A percentile compares a stretch with the other conserved stretches of the same genome.
These are phyloP conservation scores for Stenichneumon culpator DNA, from an alignment of 2,888 invertebrate genomes.

Conservation along the genomic window DNA sequence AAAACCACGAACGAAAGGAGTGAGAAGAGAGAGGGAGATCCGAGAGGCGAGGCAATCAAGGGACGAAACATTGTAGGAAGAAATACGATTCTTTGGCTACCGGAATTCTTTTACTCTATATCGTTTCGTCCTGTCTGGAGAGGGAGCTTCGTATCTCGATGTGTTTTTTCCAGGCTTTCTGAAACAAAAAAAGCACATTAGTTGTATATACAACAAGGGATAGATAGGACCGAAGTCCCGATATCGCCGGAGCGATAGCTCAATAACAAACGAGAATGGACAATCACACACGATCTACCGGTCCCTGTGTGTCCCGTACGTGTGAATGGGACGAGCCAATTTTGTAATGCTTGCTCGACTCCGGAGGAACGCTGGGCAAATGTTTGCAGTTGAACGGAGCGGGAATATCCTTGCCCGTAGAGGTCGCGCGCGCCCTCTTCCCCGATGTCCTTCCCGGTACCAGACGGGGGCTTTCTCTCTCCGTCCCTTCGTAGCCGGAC, in stretches of 20 bases:
- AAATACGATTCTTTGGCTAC: constrained; percentile 32
- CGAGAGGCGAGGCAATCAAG: constrained; percentile 47
- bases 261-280: constrained; percentile 39
- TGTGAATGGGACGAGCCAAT: constrained; percentile 61
- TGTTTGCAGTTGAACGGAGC: constrained; percentile 52
- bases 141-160: constrained; percentile 8
- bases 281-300: constrained; percentile 25
- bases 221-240: constrained; percentile 7
- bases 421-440: background rate
- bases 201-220: background rate
- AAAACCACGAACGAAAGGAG: constrained; percentile 75
- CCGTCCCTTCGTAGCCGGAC: constrained; percentile 13
- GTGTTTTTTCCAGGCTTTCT: constrained; percentile 2
- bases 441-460: constrained; percentile 32
- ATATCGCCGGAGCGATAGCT: constrained; percentile 10
- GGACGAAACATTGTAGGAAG: constrained; percentile 29
- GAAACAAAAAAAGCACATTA: background rate
- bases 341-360: constrained; percentile 61
- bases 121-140: constrained; percentile 7
- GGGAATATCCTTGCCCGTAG: constrained; percentile 35
- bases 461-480: constrained; percentile 18
- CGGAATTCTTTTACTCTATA: constrained; percentile 34
- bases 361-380: constrained; percentile 58
- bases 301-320: background rate
- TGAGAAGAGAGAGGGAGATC: constrained; percentile 45